Evolutionary conservation across 2,797 vertebrate genomes (phyloP).

Genomic region (Molothrus aeneus): DNA sequence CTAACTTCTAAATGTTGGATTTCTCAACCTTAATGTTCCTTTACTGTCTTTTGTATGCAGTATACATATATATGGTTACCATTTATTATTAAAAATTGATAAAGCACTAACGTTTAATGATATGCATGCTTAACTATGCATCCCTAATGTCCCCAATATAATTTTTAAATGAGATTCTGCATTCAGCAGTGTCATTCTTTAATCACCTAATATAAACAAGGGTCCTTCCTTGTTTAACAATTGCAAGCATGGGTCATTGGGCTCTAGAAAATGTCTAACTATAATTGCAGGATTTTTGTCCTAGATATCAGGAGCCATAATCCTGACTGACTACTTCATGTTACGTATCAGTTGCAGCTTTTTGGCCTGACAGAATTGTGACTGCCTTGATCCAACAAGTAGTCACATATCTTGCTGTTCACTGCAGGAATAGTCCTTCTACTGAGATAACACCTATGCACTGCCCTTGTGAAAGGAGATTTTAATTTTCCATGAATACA

Average conservation of each 20-base stretch:
- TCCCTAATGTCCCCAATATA: not conserved
- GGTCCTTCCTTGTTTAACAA: not conserved
- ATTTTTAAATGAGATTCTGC: slow-evolving; percentile 20
- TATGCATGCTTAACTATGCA: slow-evolving; percentile 27
- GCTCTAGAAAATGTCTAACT: not conserved
- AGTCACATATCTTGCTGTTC: not conserved
- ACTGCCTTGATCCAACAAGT: not conserved
- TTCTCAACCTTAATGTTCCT: slow-evolving; percentile 27
- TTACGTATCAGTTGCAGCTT: not conserved
- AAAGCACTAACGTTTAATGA: slow-evolving; percentile 17
- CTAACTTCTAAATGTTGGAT: slow-evolving; percentile 3
- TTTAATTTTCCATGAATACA: slow-evolving; percentile 54
- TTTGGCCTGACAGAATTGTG: not conserved
- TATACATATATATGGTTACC: not conserved
- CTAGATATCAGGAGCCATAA: not conserved
- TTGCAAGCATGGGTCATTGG: not conserved
- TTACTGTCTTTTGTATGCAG: slow-evolving; percentile 40
- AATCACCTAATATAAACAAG: slow-evolving; percentile 38
- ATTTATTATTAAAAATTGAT: slow-evolving; percentile 57
- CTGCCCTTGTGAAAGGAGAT: slow-evolving; percentile 52
- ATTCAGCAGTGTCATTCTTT: not conserved
- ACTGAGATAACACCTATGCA: not conserved
- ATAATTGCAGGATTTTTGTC: not conserved
- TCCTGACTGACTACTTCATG: not conserved
- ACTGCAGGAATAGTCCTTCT: not conserved